A percentile compares a stretch with the other conserved stretches of the same genome.
Conservation (phyloP, 2,113 vertebrate genomes). For the Tapirus terrestris region DNA sequence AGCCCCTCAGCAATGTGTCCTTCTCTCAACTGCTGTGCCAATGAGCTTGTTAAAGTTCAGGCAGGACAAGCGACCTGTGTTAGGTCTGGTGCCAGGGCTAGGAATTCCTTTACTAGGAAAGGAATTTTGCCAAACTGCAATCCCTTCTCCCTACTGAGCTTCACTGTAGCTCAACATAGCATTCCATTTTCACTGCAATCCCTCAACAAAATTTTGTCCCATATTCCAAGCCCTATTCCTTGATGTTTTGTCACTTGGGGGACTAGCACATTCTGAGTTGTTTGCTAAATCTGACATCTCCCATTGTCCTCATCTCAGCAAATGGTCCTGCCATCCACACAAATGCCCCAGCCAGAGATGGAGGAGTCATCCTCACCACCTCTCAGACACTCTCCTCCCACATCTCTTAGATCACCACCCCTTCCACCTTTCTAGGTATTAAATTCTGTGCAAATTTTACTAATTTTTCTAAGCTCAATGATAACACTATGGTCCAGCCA, state of each 20-base stretch:
- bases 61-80: background rate
- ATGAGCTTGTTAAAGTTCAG: background rate
- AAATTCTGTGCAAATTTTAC: background rate
- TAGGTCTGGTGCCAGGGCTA: background rate
- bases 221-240: background rate
- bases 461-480: background rate
- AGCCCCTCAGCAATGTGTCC: too few species aligned
- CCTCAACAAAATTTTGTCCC: background rate
- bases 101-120: background rate
- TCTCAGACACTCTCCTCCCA: background rate
- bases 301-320: background rate
- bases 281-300: background rate
- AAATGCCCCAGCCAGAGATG: background rate
- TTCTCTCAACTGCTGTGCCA: background rate
- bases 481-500: background rate
- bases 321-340: too few species aligned
- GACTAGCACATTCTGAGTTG: background rate
- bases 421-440: background rate
- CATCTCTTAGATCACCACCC: rapidly evolving
- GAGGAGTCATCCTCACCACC: rapidly evolving
- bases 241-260: background rate
- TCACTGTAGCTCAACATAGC: background rate
- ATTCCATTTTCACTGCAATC: background rate
- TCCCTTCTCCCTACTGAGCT: background rate
- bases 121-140: background rate